Evolutionary conservation across 2,888 invertebrate species (phyloP).

Genomic region (Furcula furcula): DNA sequence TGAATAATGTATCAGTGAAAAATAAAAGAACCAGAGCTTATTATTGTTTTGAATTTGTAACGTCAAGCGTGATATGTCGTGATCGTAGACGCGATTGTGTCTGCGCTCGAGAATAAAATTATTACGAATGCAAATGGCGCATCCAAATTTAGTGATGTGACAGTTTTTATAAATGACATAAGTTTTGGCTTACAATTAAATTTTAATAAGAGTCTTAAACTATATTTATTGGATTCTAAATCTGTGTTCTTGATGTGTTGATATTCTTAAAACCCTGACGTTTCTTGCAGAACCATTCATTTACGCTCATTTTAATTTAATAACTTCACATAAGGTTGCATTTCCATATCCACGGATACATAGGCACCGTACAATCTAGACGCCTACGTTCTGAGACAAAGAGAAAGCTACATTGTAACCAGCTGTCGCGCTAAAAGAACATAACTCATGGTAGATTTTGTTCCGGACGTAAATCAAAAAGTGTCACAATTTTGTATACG

Average conservation of each 20-base stretch:
- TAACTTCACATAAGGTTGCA: conserved; percentile 14
- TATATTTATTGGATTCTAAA: not conserved
- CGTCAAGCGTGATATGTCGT: conserved; percentile 60
- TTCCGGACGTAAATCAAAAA: conserved; percentile 57
- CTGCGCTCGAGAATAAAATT: conserved; percentile 40
- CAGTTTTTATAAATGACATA: conserved; percentile 27
- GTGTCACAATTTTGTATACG: conserved; percentile 46
- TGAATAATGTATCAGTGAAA: conserved; percentile 78
- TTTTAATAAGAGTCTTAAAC: too few species aligned
- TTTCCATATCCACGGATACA: conserved; percentile 24
- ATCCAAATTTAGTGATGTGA: conserved; percentile 30
- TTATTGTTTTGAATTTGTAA: conserved; percentile 74
- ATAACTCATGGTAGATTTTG: conserved; percentile 65
- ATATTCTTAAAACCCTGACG: too few species aligned
- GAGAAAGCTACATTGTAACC: conserved; percentile 64
- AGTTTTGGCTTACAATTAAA: too few species aligned
- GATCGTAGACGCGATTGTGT: conserved; percentile 56
- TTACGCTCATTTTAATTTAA: conserved; percentile 14
- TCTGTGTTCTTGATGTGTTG: not conserved
- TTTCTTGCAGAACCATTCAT: too few species aligned
- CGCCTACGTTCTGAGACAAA: conserved; percentile 40
- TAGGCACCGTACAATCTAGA: conserved; percentile 34
- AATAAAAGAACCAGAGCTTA: conserved; percentile 55
- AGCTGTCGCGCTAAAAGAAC: conserved; percentile 59
- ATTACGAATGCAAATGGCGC: conserved; percentile 44